Evolutionary conservation across 2,888 invertebrate genomes (phyloP), one percentile per base, ranked within the genome.

Genomic region (Plagodis dolabraria): DNA sequence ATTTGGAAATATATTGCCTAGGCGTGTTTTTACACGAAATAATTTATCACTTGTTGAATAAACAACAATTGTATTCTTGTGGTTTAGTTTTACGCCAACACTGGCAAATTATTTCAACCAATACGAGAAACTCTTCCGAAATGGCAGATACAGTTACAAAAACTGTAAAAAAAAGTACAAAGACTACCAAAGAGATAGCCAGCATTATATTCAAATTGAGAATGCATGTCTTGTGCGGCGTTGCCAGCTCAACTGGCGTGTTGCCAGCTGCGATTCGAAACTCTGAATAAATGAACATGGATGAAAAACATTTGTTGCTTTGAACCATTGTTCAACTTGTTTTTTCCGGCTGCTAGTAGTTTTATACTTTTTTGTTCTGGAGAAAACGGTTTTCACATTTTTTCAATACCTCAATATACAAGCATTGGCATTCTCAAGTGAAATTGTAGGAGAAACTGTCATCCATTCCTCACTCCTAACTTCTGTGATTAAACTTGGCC

Each of bases 271-370:
- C 63, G 47, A 47, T 40, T 49, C 38, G 58, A 47, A 68, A 60
- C 60, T 67, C 65, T 74, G 76, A 80, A 83, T 80, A 80, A 83
- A 84, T 80, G 81, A 78, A 81, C 78, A 72, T 69, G 73, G 75
- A 72, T 73, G 77, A 79, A 80, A 82, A 82, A 82, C 77, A 79
- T 83, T 83, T 79, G 78, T 80, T 77, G 71, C 71, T 70, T 69
- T 69, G 62, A 57, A 62, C 75, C 60, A 75, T 79, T 77, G 77
- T 78, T 63, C 42, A 47, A 47, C 34, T 34, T 33, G 42, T 55
- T 49, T 49, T 58, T 55, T 36, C 42, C 59, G 43, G n/a, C 33
- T 59, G 53, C 10, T 47, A 12, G 45, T 22, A 22, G 22, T 22
- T 22, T 22, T 22, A 22, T 22, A 22, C 22, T 58, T 47, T 42